Evolutionary conservation across 2,113 vertebrate genomes (phyloP), one percentile per base, ranked within the genome.

Genomic region (Oceanites oceanicus): DNA sequence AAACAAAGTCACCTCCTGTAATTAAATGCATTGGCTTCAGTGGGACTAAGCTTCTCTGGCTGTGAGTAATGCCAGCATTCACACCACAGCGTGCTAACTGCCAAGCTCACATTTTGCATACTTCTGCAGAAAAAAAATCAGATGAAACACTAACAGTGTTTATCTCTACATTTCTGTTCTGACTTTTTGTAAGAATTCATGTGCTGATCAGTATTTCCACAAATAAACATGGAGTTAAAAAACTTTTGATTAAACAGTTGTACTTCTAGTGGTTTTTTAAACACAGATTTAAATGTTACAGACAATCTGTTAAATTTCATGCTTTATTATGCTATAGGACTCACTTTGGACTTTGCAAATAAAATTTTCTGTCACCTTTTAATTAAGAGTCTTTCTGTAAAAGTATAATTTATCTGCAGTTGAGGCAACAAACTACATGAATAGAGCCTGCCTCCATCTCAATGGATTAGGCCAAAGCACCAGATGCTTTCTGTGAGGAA

Each of bases 311-410:
- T 86, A 68, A 6, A 10, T 90, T 92, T 80, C 66, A 15, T 74
- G 55, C 16, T 92, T 92, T 95, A 56, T 78, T 62, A 63, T n/a
- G 59, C 66, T 74, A 42, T 4, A 71, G 74, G 67, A 93, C 63
- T 91, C 59, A 38, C 56, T 92, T 77, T 50, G 47, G 63, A 66
- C 50, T 91, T 70, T 44, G 38, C 23, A 90, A 90, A 73, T 72
- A 63, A 92, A 95, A 88, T 92, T 86, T 91, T 88, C 81, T 10
- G 2, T 83, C 86, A 88, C 76, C 73, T 92, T 94, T 95, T 92
- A 89, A 89, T 91, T 91, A 92, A 90, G 72, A 74, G 52, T 42
- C 72, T 77, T 86, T 88, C 56, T 85, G 52, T 78, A 92, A 85
- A 29, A 74, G 34, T 58, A 17, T 86, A 74, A 94, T 91, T 89